These are phyloP conservation scores for Paelopatides confundens DNA, from an alignment of 53 echinoderm and acorn worm species.

Conservation along the genomic window DNA sequence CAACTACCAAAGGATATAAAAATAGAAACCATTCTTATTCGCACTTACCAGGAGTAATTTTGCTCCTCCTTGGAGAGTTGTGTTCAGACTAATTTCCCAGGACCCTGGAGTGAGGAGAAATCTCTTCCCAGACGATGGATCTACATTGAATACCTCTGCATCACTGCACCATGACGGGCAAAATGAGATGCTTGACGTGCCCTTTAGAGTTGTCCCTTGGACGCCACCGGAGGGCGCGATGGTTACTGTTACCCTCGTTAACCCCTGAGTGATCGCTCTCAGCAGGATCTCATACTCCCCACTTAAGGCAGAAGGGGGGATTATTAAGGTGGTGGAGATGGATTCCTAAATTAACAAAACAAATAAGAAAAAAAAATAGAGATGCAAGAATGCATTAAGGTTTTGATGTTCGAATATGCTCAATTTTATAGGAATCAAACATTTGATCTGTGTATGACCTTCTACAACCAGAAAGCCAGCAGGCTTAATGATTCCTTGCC, in stretches of 20 bases:
- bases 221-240: conserved; percentile 66
- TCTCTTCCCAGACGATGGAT: conserved; percentile 20
- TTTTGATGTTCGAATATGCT: too few species aligned
- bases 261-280: conserved; percentile 70
- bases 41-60: conserved; percentile 74
- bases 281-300: conserved; percentile 78
- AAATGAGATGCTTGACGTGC: conserved; percentile 53
- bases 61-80: conserved; percentile 89
- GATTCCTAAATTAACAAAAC: conserved; percentile 62
- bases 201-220: conserved; percentile 16
- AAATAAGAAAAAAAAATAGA: too few species aligned
- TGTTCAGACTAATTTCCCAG: conserved; percentile 64
- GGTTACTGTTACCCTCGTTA: conserved; percentile 72
- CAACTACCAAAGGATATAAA: too few species aligned
- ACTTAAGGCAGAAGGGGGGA: conserved; percentile 75
- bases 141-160: conserved; percentile 51
- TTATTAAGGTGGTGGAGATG: conserved; percentile 61
- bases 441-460: too few species aligned
- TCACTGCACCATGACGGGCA: conserved; percentile 82
- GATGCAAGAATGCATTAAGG: too few species aligned
- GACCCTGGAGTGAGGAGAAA: conserved; percentile 70
- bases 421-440: too few species aligned
- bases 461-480: too few species aligned
- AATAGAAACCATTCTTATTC: too few species aligned
- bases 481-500: too few species aligned